Base-by-base conservation (phyloP, 2,113 vertebrate genomes). In the Periophthalmus modestus region DNA sequence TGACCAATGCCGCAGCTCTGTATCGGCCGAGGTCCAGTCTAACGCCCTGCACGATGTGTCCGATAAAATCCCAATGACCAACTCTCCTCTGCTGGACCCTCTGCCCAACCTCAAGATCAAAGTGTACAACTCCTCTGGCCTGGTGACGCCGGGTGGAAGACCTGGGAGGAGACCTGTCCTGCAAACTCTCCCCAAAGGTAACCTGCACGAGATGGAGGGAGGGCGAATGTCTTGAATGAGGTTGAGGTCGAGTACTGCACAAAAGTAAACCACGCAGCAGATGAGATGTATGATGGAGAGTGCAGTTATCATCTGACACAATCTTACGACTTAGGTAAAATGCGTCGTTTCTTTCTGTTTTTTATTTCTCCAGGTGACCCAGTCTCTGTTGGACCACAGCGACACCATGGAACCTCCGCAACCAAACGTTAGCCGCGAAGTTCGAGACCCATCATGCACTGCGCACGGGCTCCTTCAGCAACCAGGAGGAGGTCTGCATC, bases 21-120 rank as follows among this genome's bases (percentile, higher is more conserved):
- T 98, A 97, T n/a, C n/a, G n/a, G n/a, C 78, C 93, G 96, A 5
- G 96, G 96, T 21, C 96, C 96, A 0, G 96, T 97, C 48, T 98
- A 97, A 97, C 0, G 96, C 96, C 47, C 93, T 98, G 79, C 97
- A 96, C 0, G 96, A 97, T 0, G 95, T 97, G 72, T 96, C 96
- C 0, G 96, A 97, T 89, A 97, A 97, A 91, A 97, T 98, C 77
- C 95, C 96, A 6, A 97, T 98, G 97, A 98, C 96, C 83, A 97
- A 96, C 88, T 98, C 96, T 54, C 97, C 96, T 0, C 95, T 98
- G 65, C 89, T 97, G 82, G 97, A 98, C 70, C 97, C 97, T 0
- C 91, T 97, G 34, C 97, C 96, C 55, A 98, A 96, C 91, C 76
- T 98, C 90, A 98, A 98, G 89, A 98, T 98, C 91, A 98, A 98